Percentiles rank a stretch among this genome's conserved stretches.
phyloP scores from a whole-genome alignment of 1,140 invertebrate species.

The Monomorium pharaonis region DNA sequence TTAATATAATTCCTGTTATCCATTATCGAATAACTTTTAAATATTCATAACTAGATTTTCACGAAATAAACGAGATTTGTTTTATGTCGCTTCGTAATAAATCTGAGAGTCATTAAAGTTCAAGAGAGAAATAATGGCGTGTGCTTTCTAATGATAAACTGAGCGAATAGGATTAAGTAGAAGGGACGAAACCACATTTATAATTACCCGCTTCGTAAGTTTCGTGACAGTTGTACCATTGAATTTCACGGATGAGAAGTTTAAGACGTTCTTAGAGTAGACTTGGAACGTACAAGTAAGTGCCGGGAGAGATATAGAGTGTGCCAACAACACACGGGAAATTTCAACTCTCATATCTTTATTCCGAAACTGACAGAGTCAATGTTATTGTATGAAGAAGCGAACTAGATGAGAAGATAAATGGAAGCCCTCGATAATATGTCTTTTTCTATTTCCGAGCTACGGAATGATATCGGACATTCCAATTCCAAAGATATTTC shows the following conservation, averaged over 20 bases:
- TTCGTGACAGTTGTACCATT: slow-evolving; percentile 1
- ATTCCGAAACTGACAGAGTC: slow-evolving; percentile 9
- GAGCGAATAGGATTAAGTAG: neutral
- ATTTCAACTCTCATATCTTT: neutral
- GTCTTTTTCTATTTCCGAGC: slow-evolving; percentile 1
- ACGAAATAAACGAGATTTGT: neutral
- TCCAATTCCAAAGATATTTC: neutral
- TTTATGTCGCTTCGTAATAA: neutral
- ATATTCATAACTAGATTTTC: neutral
- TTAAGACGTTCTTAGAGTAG: neutral
- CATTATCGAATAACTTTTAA: slow-evolving; percentile 6
- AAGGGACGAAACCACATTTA: neutral
- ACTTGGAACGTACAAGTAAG: neutral
- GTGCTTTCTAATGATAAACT: neutral
- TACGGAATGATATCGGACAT: neutral
- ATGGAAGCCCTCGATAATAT: neutral
- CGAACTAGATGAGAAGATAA: neutral
- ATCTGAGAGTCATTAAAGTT: neutral
- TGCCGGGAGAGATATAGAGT: slow-evolving; percentile 1
- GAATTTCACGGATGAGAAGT: slow-evolving; percentile 33
- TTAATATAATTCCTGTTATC: neutral
- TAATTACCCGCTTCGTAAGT: slow-evolving; percentile 37
- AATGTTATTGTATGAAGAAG: neutral
- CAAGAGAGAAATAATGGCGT: neutral
- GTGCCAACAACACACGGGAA: neutral